Base-by-base conservation (phyloP, 1,140 invertebrate genomes). In the Aphaenogaster ashmeadi region DNA sequence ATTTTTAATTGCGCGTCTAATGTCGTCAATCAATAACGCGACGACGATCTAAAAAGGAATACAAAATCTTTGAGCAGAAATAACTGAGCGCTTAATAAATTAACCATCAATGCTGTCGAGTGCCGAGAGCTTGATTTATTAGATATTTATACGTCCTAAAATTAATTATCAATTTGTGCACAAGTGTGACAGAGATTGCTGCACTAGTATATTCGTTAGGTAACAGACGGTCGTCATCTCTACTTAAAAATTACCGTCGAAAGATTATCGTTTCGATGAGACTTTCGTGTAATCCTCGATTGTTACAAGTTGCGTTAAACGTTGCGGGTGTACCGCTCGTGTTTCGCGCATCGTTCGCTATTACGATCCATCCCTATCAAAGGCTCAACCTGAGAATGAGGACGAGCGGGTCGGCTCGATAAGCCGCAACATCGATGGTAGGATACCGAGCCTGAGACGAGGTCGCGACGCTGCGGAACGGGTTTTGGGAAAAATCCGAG, bases 401-500 rank as follows among this genome's bases (percentile, higher is more conserved):
- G 88, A 91, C 90, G 86, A n/a, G 56, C n/a, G 58, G 38, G 18
- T 38, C 50, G 7, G 38, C 78, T 44, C 4, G 78, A 67, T 38
- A 69, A 69, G 88, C 84, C 58, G 21, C 87, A 92, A 74, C 77
- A 86, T 83, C 72, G 84, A 44, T 88, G 71, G 89, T 89, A 92
- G 85, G 89, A 89, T 90, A 87, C 86, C 86, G 74, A 89, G 67
- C 21, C 38, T 9, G 38, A 67, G 21, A 56, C 1, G 69, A 66
- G 54, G 50, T 66, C 64, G 86, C 89, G 92, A 91, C 90, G 91
- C 92, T 36, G 62, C 86, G 72, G 80, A 94, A 93, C 93, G 92
- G 91, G 93, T 94, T 94, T 92, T 87, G 91, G 89, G 90, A 91
- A 94, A 94, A 94, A 93, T 93, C 92, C 87, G 79, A 88, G 36